Evolutionary conservation across 2,113 vertebrate species (phyloP).

Genomic region (Onychostruthus taczanowskii): DNA sequence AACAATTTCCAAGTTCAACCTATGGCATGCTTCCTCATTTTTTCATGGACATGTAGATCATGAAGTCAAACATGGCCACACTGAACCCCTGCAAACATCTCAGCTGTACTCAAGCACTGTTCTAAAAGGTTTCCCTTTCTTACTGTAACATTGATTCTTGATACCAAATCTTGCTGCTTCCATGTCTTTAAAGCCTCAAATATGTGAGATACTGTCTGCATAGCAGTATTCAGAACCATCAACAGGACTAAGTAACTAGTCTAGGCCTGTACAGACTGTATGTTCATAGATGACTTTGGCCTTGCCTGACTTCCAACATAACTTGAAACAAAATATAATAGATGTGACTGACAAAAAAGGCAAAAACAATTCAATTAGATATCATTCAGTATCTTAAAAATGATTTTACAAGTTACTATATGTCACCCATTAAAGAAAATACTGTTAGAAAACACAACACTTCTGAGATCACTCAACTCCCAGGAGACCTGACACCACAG

Average conservation of each 20-base stretch:
- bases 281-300: background rate
- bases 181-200: background rate
- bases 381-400: background rate
- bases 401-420: background rate
- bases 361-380: background rate
- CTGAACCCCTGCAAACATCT: background rate
- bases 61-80: background rate
- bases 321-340: background rate
- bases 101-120: background rate
- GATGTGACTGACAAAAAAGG: background rate
- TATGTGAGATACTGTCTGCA: background rate
- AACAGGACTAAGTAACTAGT: background rate
- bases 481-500: background rate
- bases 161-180: background rate
- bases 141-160: rapidly evolving
- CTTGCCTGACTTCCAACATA: background rate
- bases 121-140: background rate
- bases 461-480: background rate
- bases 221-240: background rate
- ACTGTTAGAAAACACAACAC: background rate
- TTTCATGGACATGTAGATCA: background rate
- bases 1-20: background rate
- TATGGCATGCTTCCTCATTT: background rate
- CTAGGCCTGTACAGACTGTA: background rate
- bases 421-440: background rate